A percentile compares a stretch with the other conserved stretches of the same genome.
These are phyloP conservation scores for Villa cingulata DNA, from an alignment of 2,888 invertebrate species.

Conservation along the genomic window DNA sequence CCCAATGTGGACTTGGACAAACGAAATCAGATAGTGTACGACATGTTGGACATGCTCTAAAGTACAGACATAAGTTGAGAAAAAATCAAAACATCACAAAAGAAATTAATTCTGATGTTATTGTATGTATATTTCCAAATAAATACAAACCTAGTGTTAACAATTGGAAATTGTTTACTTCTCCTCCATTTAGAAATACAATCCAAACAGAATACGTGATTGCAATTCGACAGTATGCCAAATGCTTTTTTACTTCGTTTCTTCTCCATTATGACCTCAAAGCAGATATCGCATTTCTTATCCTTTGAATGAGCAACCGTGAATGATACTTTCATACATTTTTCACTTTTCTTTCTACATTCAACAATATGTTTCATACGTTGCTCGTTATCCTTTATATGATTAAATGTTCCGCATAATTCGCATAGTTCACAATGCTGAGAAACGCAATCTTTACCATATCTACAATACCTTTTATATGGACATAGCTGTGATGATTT, in stretches of 20 bases:
- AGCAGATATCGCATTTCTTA: constrained; percentile 74
- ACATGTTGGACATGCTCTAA: constrained; percentile 71
- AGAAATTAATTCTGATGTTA: too few relatives aligned
- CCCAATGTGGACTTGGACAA: constrained; percentile 72
- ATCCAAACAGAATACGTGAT: constrained; percentile 68
- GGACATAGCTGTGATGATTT: constrained; percentile 20
- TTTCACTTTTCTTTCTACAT: constrained; percentile 58
- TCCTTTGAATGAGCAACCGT: constrained; percentile 63
- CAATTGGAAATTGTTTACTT: constrained; percentile 64
- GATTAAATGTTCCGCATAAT: constrained; percentile 52
- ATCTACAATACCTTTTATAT: constrained; percentile 17
- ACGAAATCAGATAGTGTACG: constrained; percentile 71
- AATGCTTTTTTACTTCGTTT: constrained; percentile 54
- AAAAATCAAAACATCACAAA: constrained; percentile 8
- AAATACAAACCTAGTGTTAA: constrained; percentile 47
- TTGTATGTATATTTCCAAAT: neutral
- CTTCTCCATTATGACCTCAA: constrained; percentile 62
- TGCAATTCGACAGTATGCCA: constrained; percentile 76
- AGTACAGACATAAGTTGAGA: constrained; percentile 1
- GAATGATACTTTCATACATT: constrained; percentile 70
- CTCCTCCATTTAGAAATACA: constrained; percentile 77
- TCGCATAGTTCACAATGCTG: constrained; percentile 61
- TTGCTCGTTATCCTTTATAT: constrained; percentile 49
- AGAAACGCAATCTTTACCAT: constrained; percentile 43
- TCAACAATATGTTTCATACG: constrained; percentile 51